These are phyloP conservation scores for Novumbra hubbsi DNA, from an alignment of 2,797 vertebrate species.

Conservation along the genomic window DNA sequence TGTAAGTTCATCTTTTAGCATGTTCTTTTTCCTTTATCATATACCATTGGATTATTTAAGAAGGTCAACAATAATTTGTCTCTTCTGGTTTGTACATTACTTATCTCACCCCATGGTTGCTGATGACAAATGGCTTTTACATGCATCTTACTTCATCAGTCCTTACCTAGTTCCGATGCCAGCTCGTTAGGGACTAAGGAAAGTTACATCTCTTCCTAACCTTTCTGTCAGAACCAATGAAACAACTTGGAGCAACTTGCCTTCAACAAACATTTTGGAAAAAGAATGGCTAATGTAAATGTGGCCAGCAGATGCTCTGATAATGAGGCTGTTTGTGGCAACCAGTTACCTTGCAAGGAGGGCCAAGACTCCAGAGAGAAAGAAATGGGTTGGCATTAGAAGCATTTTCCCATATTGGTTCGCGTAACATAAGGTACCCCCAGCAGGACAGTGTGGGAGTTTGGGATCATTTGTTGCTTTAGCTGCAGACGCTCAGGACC, in stretches of 20 bases:
- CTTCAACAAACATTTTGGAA: slow-evolving; percentile 21
- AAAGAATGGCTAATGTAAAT: background rate
- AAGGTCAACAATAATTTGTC: too few relatives aligned
- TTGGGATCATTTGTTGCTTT: too few relatives aligned
- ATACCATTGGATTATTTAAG: too few relatives aligned
- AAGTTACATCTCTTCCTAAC: slow-evolving; percentile 48
- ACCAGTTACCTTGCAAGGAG: slow-evolving; percentile 9
- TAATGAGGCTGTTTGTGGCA: slow-evolving; percentile 21
- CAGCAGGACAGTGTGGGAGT: background rate
- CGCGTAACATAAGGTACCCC: slow-evolving; percentile 21
- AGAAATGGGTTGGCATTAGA: background rate
- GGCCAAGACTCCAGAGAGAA: slow-evolving; percentile 20
- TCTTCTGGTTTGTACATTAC: too few relatives aligned
- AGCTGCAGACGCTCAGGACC: background rate
- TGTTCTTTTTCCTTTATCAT: too few relatives aligned
- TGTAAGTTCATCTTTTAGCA: too few relatives aligned
- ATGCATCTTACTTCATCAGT: too few relatives aligned
- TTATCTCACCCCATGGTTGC: too few relatives aligned
- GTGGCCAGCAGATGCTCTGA: slow-evolving; percentile 19
- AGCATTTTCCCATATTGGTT: slow-evolving; percentile 14
- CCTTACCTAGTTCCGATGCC: slow-evolving; percentile 24
- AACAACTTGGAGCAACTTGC: slow-evolving; percentile 59
- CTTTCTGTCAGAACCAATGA: slow-evolving; percentile 58
- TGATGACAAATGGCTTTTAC: too few relatives aligned
- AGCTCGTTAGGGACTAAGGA: slow-evolving; percentile 62